A percentile compares a stretch with the other conserved stretches of the same genome.
Conservation (phyloP, 2,113 vertebrate species). For the Ranitomeya imitator region DNA sequence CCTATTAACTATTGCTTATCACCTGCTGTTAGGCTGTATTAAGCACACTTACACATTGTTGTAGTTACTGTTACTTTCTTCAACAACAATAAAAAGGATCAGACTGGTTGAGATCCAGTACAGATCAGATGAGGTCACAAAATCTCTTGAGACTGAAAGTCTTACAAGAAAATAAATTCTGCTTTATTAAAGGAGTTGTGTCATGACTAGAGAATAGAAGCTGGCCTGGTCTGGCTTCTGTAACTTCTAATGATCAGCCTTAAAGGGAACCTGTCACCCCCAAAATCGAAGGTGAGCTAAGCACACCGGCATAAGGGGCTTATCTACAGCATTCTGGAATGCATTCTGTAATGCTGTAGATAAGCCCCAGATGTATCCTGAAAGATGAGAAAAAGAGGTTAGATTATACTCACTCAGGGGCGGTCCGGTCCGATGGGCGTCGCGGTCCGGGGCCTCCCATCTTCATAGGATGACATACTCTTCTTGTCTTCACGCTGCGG, state of each 20-base stretch:
- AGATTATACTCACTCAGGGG: too few species aligned
- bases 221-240: not conserved
- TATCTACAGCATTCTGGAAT: too few species aligned
- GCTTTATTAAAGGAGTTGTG: not conserved
- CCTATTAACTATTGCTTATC: slow-evolving; percentile 16
- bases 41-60: slow-evolving; percentile 6
- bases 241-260: not conserved
- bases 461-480: too few species aligned
- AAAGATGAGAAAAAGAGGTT: too few species aligned
- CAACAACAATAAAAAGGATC: not conserved
- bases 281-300: too few species aligned
- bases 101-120: not conserved
- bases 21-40: slow-evolving; percentile 33
- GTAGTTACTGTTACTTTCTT: slow-evolving; percentile 29
- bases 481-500: too few species aligned
- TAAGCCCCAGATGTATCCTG: too few species aligned
- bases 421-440: too few species aligned
- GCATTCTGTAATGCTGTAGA: too few species aligned
- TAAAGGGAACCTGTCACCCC: not conserved
- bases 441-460: too few species aligned
- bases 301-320: too few species aligned
- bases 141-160: not conserved
- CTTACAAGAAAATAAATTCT: not conserved
- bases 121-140: slow-evolving; percentile 18
- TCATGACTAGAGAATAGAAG: not conserved